Percentiles rank a stretch among this genome's conserved stretches.
Conservation (phyloP, 2,888 invertebrate species). For the Rhyacophila evoluta region DNA sequence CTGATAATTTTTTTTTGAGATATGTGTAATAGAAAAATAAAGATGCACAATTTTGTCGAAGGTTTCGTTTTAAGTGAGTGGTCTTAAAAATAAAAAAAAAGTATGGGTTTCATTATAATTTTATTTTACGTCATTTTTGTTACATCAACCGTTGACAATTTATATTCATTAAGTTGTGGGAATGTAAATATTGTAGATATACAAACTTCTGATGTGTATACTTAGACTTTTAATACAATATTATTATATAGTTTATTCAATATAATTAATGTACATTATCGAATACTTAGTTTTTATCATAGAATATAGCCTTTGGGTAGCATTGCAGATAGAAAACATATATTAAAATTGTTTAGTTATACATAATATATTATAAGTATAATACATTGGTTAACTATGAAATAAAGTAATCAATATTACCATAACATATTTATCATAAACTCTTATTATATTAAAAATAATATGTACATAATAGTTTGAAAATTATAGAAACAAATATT, state of each 20-base stretch:
- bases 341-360: not conserved
- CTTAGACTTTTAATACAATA: not conserved
- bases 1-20: no score
- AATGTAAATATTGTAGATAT: conserved; percentile 28
- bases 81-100: no score
- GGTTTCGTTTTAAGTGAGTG: no score
- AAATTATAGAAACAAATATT: no score
- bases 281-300: not conserved
- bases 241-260: not conserved
- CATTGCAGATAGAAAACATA: not conserved
- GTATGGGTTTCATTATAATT: no score
- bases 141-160: not conserved
- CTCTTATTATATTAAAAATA: no score
- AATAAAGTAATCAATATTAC: no score
- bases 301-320: not conserved
- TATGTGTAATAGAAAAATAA: no score
- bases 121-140: conserved; percentile 20
- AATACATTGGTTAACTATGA: not conserved
- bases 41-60: no score
- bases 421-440: no score
- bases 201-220: not conserved
- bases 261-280: not conserved
- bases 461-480: no score
- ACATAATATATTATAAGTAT: no score
- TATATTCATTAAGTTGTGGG: conserved; percentile 1